These are phyloP conservation scores for Caenorhabditis brenneri DNA, from an alignment of 1,140 invertebrate species.

Conservation along the genomic window DNA sequence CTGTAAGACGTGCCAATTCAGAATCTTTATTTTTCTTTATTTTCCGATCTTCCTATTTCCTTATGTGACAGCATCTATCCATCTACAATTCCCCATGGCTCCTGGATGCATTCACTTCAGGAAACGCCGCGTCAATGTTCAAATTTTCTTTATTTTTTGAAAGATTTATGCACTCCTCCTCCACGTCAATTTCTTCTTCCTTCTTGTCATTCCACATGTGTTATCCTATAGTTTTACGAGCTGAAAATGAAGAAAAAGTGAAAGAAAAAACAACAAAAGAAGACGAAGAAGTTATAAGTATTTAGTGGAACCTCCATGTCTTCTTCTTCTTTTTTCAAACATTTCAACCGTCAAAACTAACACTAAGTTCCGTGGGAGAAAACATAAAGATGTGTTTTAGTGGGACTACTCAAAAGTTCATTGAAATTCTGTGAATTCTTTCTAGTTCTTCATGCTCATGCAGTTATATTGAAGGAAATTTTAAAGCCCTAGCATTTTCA, in stretches of 20 bases:
- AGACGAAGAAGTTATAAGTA: neutral
- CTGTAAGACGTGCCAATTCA: neutral
- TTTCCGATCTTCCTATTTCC: neutral
- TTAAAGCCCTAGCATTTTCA: too few relatives aligned
- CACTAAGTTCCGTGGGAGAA: constrained; percentile 8
- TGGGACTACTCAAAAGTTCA: constrained; percentile 17
- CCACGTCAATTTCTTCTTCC: neutral
- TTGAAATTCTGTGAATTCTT: neutral
- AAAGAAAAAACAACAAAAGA: neutral
- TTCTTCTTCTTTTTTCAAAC: neutral
- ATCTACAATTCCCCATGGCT: neutral
- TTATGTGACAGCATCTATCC: constrained; percentile 30
- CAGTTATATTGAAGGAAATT: neutral
- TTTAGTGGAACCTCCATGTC: constrained; percentile 8
- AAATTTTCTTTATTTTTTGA: constrained; percentile 15
- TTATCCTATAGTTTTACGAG: constrained; percentile 1
- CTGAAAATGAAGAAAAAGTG: neutral
- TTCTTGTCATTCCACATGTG: neutral
- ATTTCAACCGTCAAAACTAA: constrained; percentile 17
- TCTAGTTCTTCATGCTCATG: neutral
- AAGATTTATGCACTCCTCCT: constrained; percentile 21
- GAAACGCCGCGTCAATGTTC: constrained; percentile 21
- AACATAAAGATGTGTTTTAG: neutral
- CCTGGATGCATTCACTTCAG: constrained; percentile 11
- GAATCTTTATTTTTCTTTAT: neutral